Evolutionary conservation across 1,140 invertebrate species (phyloP).

Genomic region (Calliphora vicina): DNA sequence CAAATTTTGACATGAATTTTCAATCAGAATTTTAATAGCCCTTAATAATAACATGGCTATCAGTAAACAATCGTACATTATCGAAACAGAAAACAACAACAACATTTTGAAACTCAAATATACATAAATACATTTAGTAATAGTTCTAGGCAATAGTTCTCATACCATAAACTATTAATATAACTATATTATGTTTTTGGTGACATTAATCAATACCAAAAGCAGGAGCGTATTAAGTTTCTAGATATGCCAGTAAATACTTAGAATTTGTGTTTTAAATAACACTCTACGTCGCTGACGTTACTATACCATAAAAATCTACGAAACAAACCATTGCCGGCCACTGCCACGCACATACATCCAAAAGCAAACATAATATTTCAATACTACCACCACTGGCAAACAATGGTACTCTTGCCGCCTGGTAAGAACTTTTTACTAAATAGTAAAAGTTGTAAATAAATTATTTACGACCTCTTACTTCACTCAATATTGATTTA

Average conservation of each 20-base stretch:
- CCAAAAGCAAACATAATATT: no score
- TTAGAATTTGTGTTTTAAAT: no score
- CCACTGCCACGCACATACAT: neutral
- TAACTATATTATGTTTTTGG: neutral
- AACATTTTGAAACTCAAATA: neutral
- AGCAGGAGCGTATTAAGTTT: neutral
- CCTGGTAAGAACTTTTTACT: neutral
- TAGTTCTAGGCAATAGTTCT: no score
- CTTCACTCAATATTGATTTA: conserved; percentile 44
- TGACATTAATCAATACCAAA: neutral
- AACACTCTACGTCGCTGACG: neutral
- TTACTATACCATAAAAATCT: neutral
- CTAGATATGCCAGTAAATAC: no score
- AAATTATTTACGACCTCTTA: conserved; percentile 54
- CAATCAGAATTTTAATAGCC: conserved; percentile 63
- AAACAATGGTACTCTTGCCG: no score
- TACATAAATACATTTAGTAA: neutral
- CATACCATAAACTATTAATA: neutral
- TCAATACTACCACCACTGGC: no score
- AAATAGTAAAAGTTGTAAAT: neutral
- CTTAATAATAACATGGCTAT: conserved; percentile 63
- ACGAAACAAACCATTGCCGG: neutral
- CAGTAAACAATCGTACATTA: conserved; percentile 52
- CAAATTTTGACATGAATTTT: conserved; percentile 63
- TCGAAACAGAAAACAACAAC: neutral